Evolutionary conservation across 30 jellyfish, hydroid and myxozoan species (phyloP).

Genomic region (Morbakka virulenta): DNA sequence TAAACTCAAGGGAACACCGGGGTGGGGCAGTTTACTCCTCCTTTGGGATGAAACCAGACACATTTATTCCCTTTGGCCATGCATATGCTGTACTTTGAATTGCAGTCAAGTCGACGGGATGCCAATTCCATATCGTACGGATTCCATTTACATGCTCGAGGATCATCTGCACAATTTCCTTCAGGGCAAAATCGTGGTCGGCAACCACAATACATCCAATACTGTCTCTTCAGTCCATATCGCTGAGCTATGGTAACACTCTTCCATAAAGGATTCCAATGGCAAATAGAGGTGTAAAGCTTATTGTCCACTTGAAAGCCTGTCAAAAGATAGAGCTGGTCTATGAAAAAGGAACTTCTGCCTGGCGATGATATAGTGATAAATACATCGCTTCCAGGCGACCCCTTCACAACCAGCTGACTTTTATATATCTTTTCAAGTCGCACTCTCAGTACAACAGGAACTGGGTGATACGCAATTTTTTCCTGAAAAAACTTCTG

Average conservation of each 20-base stretch:
- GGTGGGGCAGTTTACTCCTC: slow-evolving; percentile 8
- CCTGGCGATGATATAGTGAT: slow-evolving; percentile 18
- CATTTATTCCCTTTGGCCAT: slow-evolving; percentile 43
- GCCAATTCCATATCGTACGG: slow-evolving; percentile 1
- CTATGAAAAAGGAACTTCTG: slow-evolving; percentile 14
- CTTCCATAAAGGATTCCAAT: slow-evolving; percentile 44
- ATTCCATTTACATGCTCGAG: slow-evolving; percentile 31
- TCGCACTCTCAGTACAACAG: slow-evolving; percentile 8
- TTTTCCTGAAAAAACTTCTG: too few relatives aligned
- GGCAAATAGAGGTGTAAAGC: slow-evolving; percentile 31
- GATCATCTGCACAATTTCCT: slow-evolving; percentile 1
- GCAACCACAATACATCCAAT: slow-evolving; percentile 63
- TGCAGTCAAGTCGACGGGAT: slow-evolving; percentile 16
- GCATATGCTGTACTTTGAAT: slow-evolving; percentile 45
- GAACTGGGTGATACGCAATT: too few relatives aligned
- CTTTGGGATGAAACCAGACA: slow-evolving; percentile 33
- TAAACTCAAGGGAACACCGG: too few relatives aligned
- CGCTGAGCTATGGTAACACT: slow-evolving; percentile 10
- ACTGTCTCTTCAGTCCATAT: slow-evolving; percentile 43
- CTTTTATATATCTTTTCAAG: slow-evolving; percentile 52
- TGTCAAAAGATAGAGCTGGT: slow-evolving; percentile 37
- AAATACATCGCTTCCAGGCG: slow-evolving; percentile 25
- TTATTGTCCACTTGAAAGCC: slow-evolving; percentile 34
- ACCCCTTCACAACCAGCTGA: background rate
- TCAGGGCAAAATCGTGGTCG: slow-evolving; percentile 18